Evolutionary conservation across 2,113 vertebrate species (phyloP), one percentile per base, ranked within the genome.

Genomic region (Brachionichthys hirsutus): DNA sequence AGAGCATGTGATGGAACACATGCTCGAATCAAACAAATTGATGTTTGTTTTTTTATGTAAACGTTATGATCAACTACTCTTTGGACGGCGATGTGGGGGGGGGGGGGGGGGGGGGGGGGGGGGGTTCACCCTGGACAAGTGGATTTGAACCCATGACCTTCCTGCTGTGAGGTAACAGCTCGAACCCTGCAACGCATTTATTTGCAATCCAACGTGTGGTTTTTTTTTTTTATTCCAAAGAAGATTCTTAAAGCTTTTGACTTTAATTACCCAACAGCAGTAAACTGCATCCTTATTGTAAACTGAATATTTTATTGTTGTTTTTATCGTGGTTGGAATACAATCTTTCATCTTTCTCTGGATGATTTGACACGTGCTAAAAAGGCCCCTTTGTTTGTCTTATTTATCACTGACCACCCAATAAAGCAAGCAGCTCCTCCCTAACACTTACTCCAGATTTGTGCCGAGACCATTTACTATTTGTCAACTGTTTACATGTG

Each of bases 381-480:
- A 62, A 46, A 38, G 36, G 15, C 7, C 20, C 56, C 0, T 17
- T 57, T 70, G 50, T 18, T 41, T 68, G 13, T 56, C 9, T 14
- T 40, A 63, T 62, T 45, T 54, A 57, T 59, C 3, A 51, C 15
- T 52, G 48, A 58, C 30, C 59, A 50, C 62, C 62, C 44, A 64
- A 38, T 16, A 54, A 61, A 22, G 52, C 4, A 12, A 46, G 22
- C 18, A 14, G 17, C 14, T 54, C 62, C 14, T 64, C 48, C 64
- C 52, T 47, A 14, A 50, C 50, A 48, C 58, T 77, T 83, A 49
- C 54, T 54, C 42, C 60, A 24, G 11, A 19, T 50, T 54, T 41
- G 40, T 16, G 46, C 42, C 60, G 59, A 75, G 40, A 64, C 64
- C 64, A 73, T 67, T 75, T 72, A 70, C 68, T 47, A 12, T 73